A percentile compares a stretch with the other conserved stretches of the same genome.
These are phyloP conservation scores for Heliocidaris tuberculata DNA, from an alignment of 35 echinoderm and acorn worm genomes.

Conservation along the genomic window DNA sequence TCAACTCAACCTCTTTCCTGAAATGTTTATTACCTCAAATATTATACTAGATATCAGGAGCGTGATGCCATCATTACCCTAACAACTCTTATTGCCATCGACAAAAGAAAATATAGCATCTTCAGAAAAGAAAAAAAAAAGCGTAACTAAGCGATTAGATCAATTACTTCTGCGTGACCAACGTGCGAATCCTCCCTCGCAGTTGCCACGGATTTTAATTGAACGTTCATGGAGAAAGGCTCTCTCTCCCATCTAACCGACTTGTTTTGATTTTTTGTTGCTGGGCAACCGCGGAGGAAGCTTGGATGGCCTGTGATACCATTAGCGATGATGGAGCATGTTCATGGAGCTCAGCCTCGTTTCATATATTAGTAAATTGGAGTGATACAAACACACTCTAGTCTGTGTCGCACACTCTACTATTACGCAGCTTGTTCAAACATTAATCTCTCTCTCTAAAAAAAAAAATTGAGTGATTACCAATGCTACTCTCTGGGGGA, in stretches of 20 bases:
- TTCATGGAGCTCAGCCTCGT: not conserved
- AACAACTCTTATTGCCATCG: not conserved
- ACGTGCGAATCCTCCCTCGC: not conserved
- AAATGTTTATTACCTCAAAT: not conserved
- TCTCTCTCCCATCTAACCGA: not conserved
- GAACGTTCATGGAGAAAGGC: constrained; percentile 21
- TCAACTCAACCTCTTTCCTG: not conserved
- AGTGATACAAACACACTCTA: not conserved
- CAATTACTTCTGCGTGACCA: constrained; percentile 31
- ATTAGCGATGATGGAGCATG: not conserved
- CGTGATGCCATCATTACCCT: not conserved
- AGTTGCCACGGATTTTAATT: constrained; percentile 34
- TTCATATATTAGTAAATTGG: not conserved
- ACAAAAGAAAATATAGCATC: not conserved
- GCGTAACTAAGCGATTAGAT: constrained; percentile 23
- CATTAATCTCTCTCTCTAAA: no score
- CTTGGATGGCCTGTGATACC: not conserved
- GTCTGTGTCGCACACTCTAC: not conserved
- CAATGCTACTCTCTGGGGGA: no score
- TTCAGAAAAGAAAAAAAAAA: not conserved
- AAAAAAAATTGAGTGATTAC: no score
- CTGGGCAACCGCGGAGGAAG: not conserved
- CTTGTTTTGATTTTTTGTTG: constrained; percentile 40
- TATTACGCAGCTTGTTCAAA: no score
- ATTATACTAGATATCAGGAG: no score